Conservation (phyloP, 2,113 vertebrate species). For the Ibidorhyncha struthersii region DNA sequence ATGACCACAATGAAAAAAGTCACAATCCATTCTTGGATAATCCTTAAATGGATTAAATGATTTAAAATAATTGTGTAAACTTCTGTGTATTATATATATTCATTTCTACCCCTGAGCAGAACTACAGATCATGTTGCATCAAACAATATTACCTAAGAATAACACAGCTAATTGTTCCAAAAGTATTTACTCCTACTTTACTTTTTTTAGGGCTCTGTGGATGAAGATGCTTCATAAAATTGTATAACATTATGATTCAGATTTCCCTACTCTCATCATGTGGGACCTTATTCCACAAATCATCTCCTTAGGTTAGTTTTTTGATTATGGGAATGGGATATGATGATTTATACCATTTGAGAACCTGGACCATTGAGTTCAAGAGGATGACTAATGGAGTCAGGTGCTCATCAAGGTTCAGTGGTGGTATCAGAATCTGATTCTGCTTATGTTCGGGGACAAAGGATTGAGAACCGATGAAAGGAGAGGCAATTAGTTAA, state of each 20-base stretch:
- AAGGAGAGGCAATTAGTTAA: conserved; percentile 5
- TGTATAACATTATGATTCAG: background rate
- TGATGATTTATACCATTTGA: background rate
- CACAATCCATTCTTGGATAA: background rate
- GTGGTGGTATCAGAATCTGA: background rate
- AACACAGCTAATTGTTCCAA: background rate
- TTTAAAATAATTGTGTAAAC: background rate
- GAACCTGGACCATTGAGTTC: background rate
- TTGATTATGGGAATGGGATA: background rate
- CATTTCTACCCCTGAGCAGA: background rate
- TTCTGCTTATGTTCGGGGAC: background rate
- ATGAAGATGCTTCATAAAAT: background rate
- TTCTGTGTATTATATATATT: background rate
- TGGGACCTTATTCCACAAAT: background rate
- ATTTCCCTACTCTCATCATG: background rate
- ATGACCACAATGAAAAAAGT: background rate
- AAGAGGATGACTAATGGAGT: conserved; percentile 27
- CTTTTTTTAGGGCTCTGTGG: background rate
- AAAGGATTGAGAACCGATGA: conserved; percentile 23
- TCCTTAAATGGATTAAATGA: background rate
- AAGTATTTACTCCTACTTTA: background rate
- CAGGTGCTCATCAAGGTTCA: conserved; percentile 22
- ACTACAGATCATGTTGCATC: background rate
- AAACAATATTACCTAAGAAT: background rate
- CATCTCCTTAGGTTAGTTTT: background rate